A percentile compares a stretch with the other conserved stretches of the same genome.
These are phyloP conservation scores for Drosophila sp. DNA, from an alignment of 1,140 invertebrate species.

Conservation along the genomic window DNA sequence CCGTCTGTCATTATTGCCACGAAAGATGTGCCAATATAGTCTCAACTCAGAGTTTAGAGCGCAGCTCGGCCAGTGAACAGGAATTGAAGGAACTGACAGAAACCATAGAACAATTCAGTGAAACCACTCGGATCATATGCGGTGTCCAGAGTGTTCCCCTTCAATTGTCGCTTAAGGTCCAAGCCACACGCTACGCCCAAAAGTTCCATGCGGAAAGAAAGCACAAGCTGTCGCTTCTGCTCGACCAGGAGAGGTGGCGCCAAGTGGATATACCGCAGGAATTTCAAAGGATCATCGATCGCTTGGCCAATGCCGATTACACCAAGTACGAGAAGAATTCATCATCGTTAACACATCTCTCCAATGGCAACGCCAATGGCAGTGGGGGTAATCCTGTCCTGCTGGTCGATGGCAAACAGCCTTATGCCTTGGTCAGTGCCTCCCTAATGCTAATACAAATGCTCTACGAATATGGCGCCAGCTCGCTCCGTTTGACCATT, in stretches of 20 bases:
- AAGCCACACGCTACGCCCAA: slow-evolving; percentile 95
- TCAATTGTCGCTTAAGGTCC: slow-evolving; percentile 92
- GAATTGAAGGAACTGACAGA: slow-evolving; percentile 91
- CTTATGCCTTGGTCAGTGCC: slow-evolving; percentile 93
- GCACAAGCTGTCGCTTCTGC: slow-evolving; percentile 90
- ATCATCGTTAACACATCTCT: slow-evolving; percentile 63
- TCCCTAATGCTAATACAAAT: slow-evolving; percentile 94
- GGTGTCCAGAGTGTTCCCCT: slow-evolving; percentile 91
- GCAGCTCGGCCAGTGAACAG: slow-evolving; percentile 86
- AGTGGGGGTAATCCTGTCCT: slow-evolving; percentile 84
- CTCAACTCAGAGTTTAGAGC: slow-evolving; percentile 88
- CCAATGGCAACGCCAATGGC: slow-evolving; percentile 34
- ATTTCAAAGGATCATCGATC: slow-evolving; percentile 93
- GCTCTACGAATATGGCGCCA: slow-evolving; percentile 95
- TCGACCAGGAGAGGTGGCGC: slow-evolving; percentile 97
- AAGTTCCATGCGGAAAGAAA: slow-evolving; percentile 95
- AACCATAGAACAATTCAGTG: slow-evolving; percentile 91
- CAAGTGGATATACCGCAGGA: slow-evolving; percentile 94
- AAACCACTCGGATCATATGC: slow-evolving; percentile 90
- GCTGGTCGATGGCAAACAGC: slow-evolving; percentile 90
- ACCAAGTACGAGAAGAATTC: slow-evolving; percentile 53
- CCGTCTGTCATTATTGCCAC: slow-evolving; percentile 95
- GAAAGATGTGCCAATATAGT: slow-evolving; percentile 94
- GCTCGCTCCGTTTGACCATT: slow-evolving; percentile 87
- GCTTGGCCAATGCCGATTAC: slow-evolving; percentile 85